These are phyloP conservation scores for Cyprinus carpio DNA, from an alignment of 2,113 vertebrate species.

Conservation along the genomic window DNA sequence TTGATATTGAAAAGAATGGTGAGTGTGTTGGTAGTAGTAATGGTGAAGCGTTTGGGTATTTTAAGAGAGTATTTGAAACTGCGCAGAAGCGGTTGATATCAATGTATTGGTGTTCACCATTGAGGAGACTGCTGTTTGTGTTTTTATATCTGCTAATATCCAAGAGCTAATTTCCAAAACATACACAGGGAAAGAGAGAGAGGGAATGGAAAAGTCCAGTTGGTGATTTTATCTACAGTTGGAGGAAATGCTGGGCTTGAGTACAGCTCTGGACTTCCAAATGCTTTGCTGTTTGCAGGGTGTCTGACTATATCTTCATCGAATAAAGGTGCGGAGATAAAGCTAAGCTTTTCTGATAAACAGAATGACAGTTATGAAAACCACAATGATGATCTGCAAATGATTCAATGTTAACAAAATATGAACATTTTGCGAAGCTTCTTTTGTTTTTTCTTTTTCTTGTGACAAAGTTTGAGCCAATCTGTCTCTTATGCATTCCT, in stretches of 20 bases:
- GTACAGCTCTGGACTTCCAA: slow-evolving; percentile 18
- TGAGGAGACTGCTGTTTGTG: slow-evolving; percentile 12
- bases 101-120: background rate
- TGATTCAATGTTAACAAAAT: slow-evolving; percentile 67
- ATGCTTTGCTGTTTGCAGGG: slow-evolving; percentile 24
- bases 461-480: slow-evolving; percentile 97
- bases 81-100: background rate
- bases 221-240: slow-evolving; percentile 37
- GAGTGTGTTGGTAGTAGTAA: background rate
- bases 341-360: slow-evolving; percentile 73
- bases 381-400: slow-evolving; percentile 30
- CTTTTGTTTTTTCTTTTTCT: slow-evolving; percentile 86
- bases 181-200: background rate
- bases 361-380: slow-evolving; percentile 53
- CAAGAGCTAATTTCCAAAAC: slow-evolving; percentile 48
- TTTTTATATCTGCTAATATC: slow-evolving; percentile 16
- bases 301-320: slow-evolving; percentile 1
- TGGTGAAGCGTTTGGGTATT: background rate
- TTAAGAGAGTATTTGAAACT: background rate
- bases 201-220: slow-evolving; percentile 28
- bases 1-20: background rate
- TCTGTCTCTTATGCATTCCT: slow-evolving; percentile 97
- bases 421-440: slow-evolving; percentile 69
- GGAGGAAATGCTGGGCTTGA: background rate
- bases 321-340: background rate